These are phyloP conservation scores for Hirudo medicinalis DNA, from an alignment of 1,140 invertebrate species.

Conservation along the genomic window DNA sequence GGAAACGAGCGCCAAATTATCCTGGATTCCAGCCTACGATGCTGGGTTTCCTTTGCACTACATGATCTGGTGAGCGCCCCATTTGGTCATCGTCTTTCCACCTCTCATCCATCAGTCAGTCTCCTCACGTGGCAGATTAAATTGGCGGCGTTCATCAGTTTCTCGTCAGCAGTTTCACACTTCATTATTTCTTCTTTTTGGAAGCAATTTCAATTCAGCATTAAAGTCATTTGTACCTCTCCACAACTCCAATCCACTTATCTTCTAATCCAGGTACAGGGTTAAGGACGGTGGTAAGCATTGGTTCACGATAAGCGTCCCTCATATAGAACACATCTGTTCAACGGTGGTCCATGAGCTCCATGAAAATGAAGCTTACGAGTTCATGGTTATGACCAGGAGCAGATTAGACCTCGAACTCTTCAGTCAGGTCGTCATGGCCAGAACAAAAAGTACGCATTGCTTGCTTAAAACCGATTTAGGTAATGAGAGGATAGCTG, in stretches of 20 bases:
- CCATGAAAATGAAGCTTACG: constrained; percentile 75
- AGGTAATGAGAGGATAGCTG: background rate
- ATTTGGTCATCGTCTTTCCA: background rate
- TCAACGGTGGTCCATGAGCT: constrained; percentile 78
- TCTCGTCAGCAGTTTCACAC: background rate
- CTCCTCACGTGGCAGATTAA: background rate
- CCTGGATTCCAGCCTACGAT: constrained; percentile 85
- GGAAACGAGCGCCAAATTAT: constrained; percentile 75
- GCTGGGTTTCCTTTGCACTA: constrained; percentile 51
- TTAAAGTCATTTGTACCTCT: background rate
- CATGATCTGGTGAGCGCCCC: constrained; percentile 31
- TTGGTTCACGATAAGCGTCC: background rate
- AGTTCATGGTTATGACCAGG: constrained; percentile 88
- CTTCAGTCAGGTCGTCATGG: constrained; percentile 78
- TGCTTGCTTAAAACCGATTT: background rate
- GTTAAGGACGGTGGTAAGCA: background rate
- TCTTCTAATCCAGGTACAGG: constrained; percentile 1
- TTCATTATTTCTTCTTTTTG: constrained; percentile 1
- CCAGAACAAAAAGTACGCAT: constrained; percentile 69
- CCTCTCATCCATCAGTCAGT: background rate
- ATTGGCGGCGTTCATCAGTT: background rate
- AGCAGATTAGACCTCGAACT: constrained; percentile 85
- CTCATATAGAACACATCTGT: constrained; percentile 30
- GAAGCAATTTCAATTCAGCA: constrained; percentile 8
- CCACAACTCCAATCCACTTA: background rate